Percentiles rank a stretch among this genome's conserved stretches.
phyloP scores from a whole-genome alignment of 2,113 vertebrate species.

The Anhinga anhinga region DNA sequence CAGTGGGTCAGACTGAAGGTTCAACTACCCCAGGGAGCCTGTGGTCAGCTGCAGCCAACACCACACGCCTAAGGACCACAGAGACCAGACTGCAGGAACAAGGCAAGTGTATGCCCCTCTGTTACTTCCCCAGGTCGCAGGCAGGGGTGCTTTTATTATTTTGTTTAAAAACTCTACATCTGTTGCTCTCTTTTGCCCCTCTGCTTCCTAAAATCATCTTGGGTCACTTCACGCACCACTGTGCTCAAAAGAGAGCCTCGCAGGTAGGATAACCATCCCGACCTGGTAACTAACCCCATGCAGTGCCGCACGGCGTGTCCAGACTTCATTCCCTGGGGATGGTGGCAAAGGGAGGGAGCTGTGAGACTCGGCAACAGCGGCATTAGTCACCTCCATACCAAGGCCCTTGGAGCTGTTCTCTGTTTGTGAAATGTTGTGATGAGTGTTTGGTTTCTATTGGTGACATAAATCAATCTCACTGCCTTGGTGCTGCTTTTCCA shows the following conservation, averaged over 20 bases:
- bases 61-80: accelerated
- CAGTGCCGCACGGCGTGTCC: accelerated
- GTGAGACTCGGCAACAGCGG: neutral
- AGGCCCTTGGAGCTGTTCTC: neutral
- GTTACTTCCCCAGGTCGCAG: neutral
- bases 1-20: neutral
- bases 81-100: neutral
- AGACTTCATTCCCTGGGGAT: neutral
- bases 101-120: accelerated
- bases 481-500: neutral
- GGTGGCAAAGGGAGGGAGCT: neutral
- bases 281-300: neutral
- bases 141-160: accelerated
- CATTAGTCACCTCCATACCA: constrained; percentile 18
- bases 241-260: accelerated
- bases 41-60: neutral
- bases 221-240: neutral
- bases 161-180: neutral
- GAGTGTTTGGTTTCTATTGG: constrained; percentile 31
- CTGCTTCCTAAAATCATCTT: neutral
- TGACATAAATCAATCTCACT: constrained; percentile 40
- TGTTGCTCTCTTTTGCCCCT: neutral
- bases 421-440: neutral
- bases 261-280: neutral
- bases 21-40: neutral